Evolutionary conservation across 2,888 invertebrate genomes (phyloP), one percentile per base, ranked within the genome.

Genomic region (Rhorus exstirpatorius): DNA sequence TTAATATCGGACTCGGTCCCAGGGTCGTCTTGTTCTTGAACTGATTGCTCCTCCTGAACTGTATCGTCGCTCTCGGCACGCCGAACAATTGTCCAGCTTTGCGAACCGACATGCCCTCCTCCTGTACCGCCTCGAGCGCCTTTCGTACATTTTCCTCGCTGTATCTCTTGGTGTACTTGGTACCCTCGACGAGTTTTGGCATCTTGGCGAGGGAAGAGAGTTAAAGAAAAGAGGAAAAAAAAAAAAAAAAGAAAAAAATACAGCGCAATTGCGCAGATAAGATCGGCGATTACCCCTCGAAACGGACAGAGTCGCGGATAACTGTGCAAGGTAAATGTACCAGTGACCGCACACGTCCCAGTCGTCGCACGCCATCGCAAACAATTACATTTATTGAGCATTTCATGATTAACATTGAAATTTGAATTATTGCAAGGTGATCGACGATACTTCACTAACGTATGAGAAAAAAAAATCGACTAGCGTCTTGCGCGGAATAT

Each of bases 131-230:
- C n/a, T 81, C 74, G n/a, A 83, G 19, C 17, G 79, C 77, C 19
- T 83, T 81, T 1, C 70, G 77, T 0, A 83, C 81, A 63, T 81
- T 81, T 38, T 79, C 81, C 74, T 83, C 83, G 72, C 77, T 83
- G 81, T 78, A 83, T 44, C 82, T 58, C 60, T 82, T 82, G 6
- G 71, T 79, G 58, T 82, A 82, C 51, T 82, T 82, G 8, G 79
- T 82, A 49, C 82, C 82, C 79, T 79, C 82, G 46, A 82, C 79
- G 6, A 82, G 65, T 58, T 82, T 82, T 60, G 82, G 82, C 82
- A 82, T 82, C 79, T 79, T 79, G 21, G 38, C 4, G 14, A 3
- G 14, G n/a, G n/a, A n/a, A n/a, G n/a, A n/a, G n/a, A n/a, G n/a
- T n/a, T n/a, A n/a, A n/a, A n/a, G n/a, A n/a, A n/a, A n/a, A n/a